Conservation (phyloP, 2,888 invertebrate genomes). For the Amiota mariae region DNA sequence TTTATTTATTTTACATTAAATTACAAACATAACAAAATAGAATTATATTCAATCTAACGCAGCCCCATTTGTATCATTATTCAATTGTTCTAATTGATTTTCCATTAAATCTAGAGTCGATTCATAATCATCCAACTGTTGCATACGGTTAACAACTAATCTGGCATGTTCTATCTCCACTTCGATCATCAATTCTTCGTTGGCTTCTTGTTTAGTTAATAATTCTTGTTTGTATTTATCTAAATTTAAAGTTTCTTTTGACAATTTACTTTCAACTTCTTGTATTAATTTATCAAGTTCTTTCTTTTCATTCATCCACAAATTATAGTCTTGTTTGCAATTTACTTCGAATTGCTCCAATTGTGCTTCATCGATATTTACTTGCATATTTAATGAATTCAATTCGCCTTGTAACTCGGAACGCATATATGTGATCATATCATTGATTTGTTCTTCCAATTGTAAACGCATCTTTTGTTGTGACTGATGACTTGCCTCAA, state of each 20-base stretch:
- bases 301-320: constrained; percentile 34
- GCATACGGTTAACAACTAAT: not conserved
- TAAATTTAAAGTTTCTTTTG: not conserved
- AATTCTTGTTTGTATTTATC: constrained; percentile 22
- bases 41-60: too few species aligned
- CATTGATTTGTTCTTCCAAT: constrained; percentile 14
- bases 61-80: too few species aligned
- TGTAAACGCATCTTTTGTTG: constrained; percentile 33
- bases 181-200: constrained; percentile 45
- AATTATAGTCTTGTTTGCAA: constrained; percentile 32
- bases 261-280: not conserved
- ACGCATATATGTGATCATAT: constrained; percentile 10
- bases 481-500: constrained; percentile 27
- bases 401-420: constrained; percentile 31
- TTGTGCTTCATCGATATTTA: constrained; percentile 37
- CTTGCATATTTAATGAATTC: constrained; percentile 33
- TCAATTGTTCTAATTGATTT: not conserved
- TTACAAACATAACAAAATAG: too few species aligned
- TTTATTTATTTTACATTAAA: too few species aligned
- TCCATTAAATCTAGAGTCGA: not conserved
- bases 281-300: constrained; percentile 38
- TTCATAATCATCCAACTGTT: not conserved
- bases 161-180: constrained; percentile 48
- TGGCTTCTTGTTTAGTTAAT: constrained; percentile 32
- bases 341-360: constrained; percentile 39